Conservation (phyloP, 64 coral and sea anemone species). For the Cladopsammia gracilis region DNA sequence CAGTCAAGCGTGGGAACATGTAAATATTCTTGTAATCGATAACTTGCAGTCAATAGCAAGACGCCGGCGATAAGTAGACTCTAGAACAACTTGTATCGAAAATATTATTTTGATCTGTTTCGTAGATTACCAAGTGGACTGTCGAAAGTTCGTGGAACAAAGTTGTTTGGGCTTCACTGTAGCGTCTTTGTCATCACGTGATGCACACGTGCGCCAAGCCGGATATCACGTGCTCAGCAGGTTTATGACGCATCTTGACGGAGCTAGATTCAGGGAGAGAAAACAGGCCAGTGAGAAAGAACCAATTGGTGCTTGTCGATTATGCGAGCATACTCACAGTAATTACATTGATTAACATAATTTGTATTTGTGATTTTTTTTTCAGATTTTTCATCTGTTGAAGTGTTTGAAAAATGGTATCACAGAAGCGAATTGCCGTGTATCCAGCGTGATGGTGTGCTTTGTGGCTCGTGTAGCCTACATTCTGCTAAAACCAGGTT, state of each 20-base stretch:
- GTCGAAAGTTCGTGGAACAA: conserved; percentile 87
- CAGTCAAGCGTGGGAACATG: too few relatives aligned
- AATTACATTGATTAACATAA: background rate
- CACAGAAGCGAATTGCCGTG: conserved; percentile 22
- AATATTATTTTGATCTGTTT: background rate
- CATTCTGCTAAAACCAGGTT: conserved; percentile 58
- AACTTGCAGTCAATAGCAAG: too few relatives aligned
- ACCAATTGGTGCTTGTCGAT: too few relatives aligned
- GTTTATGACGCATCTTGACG: conserved; percentile 74
- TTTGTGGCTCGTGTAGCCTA: conserved; percentile 58
- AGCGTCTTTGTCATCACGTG: conserved; percentile 89
- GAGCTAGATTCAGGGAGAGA: conserved; percentile 75
- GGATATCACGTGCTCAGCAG: conserved; percentile 86
- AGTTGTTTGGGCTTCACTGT: conserved; percentile 67
- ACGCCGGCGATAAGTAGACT: too few relatives aligned
- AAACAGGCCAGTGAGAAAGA: conserved; percentile 67
- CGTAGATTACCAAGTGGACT: conserved; percentile 80
- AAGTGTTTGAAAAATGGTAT: conserved; percentile 54
- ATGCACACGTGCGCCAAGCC: conserved; percentile 78
- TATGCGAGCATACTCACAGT: too few relatives aligned
- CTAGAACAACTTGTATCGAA: too few relatives aligned
- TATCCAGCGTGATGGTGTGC: conserved; percentile 39
- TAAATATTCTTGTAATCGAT: too few relatives aligned
- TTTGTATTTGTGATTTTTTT: background rate
- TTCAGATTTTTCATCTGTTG: conserved; percentile 44